phyloP scores from a whole-genome alignment of 2,113 vertebrate species.

The Tauraco erythrolophus region DNA sequence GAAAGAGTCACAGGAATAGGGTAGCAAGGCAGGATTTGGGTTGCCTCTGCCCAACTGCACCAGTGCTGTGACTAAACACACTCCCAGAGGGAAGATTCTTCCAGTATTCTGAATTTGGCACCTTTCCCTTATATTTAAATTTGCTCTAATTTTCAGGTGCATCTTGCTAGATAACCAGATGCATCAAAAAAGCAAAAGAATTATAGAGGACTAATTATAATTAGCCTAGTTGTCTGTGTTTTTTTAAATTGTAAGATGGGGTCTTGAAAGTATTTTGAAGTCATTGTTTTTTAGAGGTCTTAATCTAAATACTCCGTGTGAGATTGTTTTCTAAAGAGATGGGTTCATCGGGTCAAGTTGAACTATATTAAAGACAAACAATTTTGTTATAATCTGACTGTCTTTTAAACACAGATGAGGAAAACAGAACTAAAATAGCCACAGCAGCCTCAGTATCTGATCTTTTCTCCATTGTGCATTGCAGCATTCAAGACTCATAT shows the following conservation, averaged over 20 bases:
- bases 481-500: background rate
- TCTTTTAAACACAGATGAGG: conserved; percentile 45
- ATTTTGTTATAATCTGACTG: conserved; percentile 52
- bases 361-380: conserved; percentile 65
- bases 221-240: conserved; percentile 24
- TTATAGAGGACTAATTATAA: conserved; percentile 34
- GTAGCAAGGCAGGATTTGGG: background rate
- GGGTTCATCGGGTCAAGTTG: conserved; percentile 43
- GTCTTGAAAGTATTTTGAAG: conserved; percentile 42
- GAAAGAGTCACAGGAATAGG: background rate
- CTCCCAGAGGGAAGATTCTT: background rate
- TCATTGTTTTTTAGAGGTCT: conserved; percentile 24
- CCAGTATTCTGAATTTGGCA: conserved; percentile 41
- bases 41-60: conserved; percentile 7
- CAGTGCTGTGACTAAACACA: background rate
- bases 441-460: background rate
- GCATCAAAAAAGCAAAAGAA: conserved; percentile 41
- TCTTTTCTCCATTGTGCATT: background rate
- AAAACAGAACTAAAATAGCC: conserved; percentile 41
- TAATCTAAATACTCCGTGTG: conserved; percentile 34
- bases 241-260: background rate
- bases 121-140: conserved; percentile 53
- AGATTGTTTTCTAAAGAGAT: conserved; percentile 51
- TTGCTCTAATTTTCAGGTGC: conserved; percentile 55
- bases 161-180: conserved; percentile 48